Conservation (phyloP, 2,113 vertebrate genomes). For the Indicator maculatus region DNA sequence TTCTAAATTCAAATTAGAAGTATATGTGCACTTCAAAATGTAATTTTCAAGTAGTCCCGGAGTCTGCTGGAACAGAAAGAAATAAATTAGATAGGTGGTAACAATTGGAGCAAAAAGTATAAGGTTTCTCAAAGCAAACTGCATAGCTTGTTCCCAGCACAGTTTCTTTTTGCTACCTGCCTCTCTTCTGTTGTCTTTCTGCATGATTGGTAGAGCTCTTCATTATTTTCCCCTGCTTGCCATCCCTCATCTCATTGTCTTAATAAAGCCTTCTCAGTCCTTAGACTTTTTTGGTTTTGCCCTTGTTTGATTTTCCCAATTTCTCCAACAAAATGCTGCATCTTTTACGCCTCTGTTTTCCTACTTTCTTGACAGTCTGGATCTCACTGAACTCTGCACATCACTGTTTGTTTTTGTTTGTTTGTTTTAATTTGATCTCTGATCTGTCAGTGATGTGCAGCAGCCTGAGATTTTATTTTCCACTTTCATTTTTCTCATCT, state of each 20-base stretch:
- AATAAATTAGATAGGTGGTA: neutral
- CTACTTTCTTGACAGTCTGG: neutral
- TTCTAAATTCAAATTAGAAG: neutral
- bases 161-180: neutral
- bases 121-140: neutral
- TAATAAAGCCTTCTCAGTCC: neutral
- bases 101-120: neutral
- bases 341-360: neutral
- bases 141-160: neutral
- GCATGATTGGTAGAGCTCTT: neutral
- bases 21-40: neutral
- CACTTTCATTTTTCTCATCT: constrained; percentile 17
- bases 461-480: neutral
- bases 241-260: neutral
- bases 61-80: neutral
- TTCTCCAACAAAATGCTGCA: neutral
- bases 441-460: neutral
- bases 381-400: neutral
- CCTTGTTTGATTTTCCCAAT: neutral
- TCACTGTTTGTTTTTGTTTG: no score
- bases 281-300: neutral
- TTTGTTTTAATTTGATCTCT: neutral
- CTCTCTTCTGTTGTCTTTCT: neutral
- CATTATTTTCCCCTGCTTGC: neutral
- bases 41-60: neutral